Evolutionary conservation across 2,113 vertebrate genomes (phyloP), one percentile per base, ranked within the genome.

Genomic region (Puffinus mauretanicus): DNA sequence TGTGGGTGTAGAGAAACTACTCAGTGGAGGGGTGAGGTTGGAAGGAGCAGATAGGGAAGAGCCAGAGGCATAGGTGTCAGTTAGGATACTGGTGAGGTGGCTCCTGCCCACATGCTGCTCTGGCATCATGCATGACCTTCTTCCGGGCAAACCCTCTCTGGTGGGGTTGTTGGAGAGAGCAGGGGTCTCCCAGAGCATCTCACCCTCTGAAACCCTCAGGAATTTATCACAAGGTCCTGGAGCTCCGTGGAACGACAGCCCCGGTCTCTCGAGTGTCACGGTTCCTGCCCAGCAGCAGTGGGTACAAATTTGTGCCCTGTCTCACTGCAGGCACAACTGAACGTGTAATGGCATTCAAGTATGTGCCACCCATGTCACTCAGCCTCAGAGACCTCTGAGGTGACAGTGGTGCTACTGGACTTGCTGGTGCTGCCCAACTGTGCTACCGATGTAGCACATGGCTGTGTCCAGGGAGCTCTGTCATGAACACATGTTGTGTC

Each of bases 1-100:
- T 61, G 90, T 97, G 87, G 96, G 94, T 65, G 95, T 62, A 90
- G 32, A 95, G 93, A 94, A 96, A 87, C 89, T 32, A 34, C 47
- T 84, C 58, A 40, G 54, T 36, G 75, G 21, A 93, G 66, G 47
- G 86, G 72, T 9, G 91, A 96, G 94, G 61, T n/a, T 76, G 82
- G 79, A 90, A 93, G 79, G 67, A 86, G 54, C 8, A 49, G 30
- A 32, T 20, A 58, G 52, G 70, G 89, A 94, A 96, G 49, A 93
- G 78, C 70, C 78, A 88, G 91, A 95, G 89, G 89, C 89, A 42
- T 14, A 52, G 52, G 34, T 90, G 87, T 95, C 62, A 40, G 0
- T 88, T 42, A 67, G 67, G 32, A 62, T 40, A 38, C 22, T 8
- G 34, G 27, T 21, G 52, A 87, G 61, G 49, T 47, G 38, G 20